Evolutionary conservation across 1,140 invertebrate species (phyloP).

Genomic region (Melanaphis sacchari): DNA sequence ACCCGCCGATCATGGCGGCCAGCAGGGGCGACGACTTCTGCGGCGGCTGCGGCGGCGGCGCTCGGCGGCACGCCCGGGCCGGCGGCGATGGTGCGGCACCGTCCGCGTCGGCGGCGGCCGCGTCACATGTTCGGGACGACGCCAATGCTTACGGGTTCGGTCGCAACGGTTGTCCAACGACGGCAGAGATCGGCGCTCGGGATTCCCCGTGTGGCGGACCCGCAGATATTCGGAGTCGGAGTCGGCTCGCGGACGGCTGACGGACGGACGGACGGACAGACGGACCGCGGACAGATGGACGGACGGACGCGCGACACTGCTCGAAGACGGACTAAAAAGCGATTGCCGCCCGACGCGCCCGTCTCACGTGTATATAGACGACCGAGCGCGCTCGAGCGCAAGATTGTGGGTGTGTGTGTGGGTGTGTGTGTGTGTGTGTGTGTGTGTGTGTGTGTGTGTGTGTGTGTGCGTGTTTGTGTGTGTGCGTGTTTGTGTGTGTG

Average conservation of each 20-base stretch:
- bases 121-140: conserved; percentile 36
- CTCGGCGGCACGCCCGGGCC: neutral
- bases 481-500: too few relatives aligned
- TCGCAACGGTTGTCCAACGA: neutral
- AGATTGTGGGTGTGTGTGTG: neutral
- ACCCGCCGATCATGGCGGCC: conserved; percentile 19
- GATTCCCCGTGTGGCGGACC: neutral
- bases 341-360: neutral
- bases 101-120: conserved; percentile 22
- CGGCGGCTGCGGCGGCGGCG: neutral
- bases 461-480: neutral
- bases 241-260: neutral
- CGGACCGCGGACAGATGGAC: neutral
- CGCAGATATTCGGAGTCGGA: neutral
- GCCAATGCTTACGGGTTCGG: conserved; percentile 40
- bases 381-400: neutral
- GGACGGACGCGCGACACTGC: neutral
- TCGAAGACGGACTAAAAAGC: neutral
- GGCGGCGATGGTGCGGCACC: neutral
- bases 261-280: neutral
- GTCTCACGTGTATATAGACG: neutral
- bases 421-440: neutral
- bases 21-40: neutral
- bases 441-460: neutral
- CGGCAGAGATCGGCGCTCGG: neutral